These are phyloP conservation scores for Mormyrops boulengeri DNA, from an alignment of 2,797 vertebrate genomes.

Conservation along the genomic window DNA sequence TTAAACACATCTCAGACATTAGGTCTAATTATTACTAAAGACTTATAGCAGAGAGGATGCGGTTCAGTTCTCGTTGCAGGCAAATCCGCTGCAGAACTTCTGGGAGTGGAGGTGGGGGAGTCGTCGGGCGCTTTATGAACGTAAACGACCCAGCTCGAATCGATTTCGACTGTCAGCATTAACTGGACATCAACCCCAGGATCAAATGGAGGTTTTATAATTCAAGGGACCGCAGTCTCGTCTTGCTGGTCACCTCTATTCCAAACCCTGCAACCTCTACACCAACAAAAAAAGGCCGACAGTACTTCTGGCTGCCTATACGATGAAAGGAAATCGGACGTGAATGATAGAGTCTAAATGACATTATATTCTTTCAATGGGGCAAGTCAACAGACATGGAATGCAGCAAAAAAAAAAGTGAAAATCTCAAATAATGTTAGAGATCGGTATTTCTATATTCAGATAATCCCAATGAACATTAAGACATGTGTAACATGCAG, in stretches of 20 bases:
- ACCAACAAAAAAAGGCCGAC: neutral
- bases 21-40: neutral
- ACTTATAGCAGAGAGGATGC: neutral
- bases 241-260: slow-evolving; percentile 61
- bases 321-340: slow-evolving; percentile 32
- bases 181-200: slow-evolving; percentile 68
- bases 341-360: slow-evolving; percentile 40
- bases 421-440: slow-evolving; percentile 56
- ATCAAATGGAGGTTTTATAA: slow-evolving; percentile 61
- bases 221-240: slow-evolving; percentile 62
- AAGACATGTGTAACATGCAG: slow-evolving; percentile 61
- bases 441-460: slow-evolving; percentile 62
- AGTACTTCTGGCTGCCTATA: neutral
- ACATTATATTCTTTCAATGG: slow-evolving; percentile 57
- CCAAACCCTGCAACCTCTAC: slow-evolving; percentile 37
- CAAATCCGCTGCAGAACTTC: neutral
- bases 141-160: slow-evolving; percentile 67
- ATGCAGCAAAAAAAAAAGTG: slow-evolving; percentile 54
- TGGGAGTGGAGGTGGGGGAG: slow-evolving; percentile 44
- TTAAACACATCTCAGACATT: neutral
- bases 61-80: neutral
- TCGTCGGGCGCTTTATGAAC: slow-evolving; percentile 55
- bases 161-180: slow-evolving; percentile 68
- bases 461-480: slow-evolving; percentile 64
- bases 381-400: slow-evolving; percentile 48